These are phyloP conservation scores for Melanotaenia boesemani DNA, from an alignment of 2,797 vertebrate species.

Conservation along the genomic window DNA sequence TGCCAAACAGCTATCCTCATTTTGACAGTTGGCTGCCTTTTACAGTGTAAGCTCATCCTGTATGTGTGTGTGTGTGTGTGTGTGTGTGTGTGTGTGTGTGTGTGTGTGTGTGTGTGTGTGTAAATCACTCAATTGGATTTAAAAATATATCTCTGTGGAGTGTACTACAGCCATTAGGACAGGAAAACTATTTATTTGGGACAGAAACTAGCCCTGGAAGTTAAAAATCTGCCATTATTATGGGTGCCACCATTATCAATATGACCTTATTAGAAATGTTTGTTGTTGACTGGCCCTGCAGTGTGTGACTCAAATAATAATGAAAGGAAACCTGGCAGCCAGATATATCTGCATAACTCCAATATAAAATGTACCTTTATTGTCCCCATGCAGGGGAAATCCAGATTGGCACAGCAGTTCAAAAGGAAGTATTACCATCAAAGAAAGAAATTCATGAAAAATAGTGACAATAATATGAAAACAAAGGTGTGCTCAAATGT, in stretches of 20 bases:
- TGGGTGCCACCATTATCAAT: conserved; percentile 65
- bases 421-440: neutral
- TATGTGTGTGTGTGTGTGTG: conserved; percentile 15
- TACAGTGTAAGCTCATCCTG: conserved; percentile 14
- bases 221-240: conserved; percentile 67
- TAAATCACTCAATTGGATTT: conserved; percentile 37
- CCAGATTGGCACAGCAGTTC: neutral
- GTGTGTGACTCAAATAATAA: conserved; percentile 66
- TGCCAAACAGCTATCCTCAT: conserved; percentile 38
- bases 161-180: conserved; percentile 49
- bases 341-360: conserved; percentile 38
- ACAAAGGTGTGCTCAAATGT: neutral
- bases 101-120: conserved; percentile 24
- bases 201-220: conserved; percentile 56
- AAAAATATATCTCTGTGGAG: conserved; percentile 21
- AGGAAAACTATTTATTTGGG: conserved; percentile 42
- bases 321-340: conserved; percentile 37
- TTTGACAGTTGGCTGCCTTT: conserved; percentile 27
- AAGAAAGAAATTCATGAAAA: neutral
- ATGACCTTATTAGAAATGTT: conserved; percentile 74
- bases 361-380: neutral
- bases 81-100: conserved; percentile 22
- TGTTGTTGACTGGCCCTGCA: conserved; percentile 56
- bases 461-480: neutral
- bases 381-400: neutral